A percentile compares a stretch with the other conserved stretches of the same genome.
Conservation (phyloP, 2,888 invertebrate genomes). For the Strigamia crassipes region DNA sequence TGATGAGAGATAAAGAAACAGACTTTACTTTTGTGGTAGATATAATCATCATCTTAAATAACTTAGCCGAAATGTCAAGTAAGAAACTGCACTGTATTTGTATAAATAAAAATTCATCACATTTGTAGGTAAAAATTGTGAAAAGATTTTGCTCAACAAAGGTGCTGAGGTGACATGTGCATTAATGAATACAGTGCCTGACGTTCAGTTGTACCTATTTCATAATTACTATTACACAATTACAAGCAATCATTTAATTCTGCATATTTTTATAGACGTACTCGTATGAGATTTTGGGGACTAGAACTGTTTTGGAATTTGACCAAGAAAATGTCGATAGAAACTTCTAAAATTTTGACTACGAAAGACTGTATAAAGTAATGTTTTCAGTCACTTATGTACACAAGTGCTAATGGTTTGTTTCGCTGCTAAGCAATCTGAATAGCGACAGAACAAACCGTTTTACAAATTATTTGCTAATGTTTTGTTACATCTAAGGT, state of each 20-base stretch:
- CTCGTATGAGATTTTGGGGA: conserved; percentile 10
- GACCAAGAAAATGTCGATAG: background rate
- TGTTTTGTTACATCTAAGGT: background rate
- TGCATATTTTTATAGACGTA: background rate
- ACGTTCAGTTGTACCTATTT: background rate
- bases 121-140: background rate
- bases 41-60: background rate
- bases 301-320: background rate
- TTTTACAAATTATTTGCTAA: no score
- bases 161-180: background rate
- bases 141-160: background rate
- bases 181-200: background rate
- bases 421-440: background rate
- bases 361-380: background rate
- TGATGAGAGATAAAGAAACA: background rate
- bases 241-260: background rate
- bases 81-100: background rate
- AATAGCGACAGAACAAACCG: background rate
- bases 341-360: background rate
- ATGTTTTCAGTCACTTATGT: background rate
- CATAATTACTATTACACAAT: background rate
- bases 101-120: background rate
- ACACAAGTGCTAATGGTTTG: no score
- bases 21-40: background rate
- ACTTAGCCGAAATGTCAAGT: conserved; percentile 14